These are phyloP conservation scores for Lasioglossum oenotherae DNA, from an alignment of 2,888 invertebrate species.

Conservation along the genomic window DNA sequence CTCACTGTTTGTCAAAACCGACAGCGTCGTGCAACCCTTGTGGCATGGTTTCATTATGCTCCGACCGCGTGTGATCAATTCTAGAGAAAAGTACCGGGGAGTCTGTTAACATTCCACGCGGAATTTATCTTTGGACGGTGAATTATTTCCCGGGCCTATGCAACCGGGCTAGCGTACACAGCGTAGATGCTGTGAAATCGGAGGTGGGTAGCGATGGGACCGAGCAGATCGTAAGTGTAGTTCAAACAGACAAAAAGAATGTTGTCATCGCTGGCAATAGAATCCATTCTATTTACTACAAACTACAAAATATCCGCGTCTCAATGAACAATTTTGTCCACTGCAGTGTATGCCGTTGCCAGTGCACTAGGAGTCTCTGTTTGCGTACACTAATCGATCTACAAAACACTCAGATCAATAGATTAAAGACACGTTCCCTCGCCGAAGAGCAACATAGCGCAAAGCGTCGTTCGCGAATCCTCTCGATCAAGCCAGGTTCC, in stretches of 20 bases:
- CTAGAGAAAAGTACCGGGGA: background rate
- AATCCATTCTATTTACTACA: too few relatives aligned
- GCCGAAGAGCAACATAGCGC: background rate
- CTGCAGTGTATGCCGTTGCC: too few relatives aligned
- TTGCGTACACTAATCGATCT: too few relatives aligned
- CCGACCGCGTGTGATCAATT: background rate
- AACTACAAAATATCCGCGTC: too few relatives aligned
- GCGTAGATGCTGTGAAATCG: constrained; percentile 25
- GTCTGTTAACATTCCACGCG: constrained; percentile 7
- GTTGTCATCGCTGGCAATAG: background rate
- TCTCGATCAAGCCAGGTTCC: background rate
- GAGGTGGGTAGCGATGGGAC: constrained; percentile 21
- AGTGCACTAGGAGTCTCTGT: too few relatives aligned
- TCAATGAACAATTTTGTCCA: too few relatives aligned
- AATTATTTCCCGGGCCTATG: constrained; percentile 32
- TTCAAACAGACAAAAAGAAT: background rate
- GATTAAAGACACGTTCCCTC: background rate
- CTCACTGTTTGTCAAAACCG: background rate
- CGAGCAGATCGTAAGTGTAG: background rate
- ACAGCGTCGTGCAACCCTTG: background rate
- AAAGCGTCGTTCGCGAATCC: background rate
- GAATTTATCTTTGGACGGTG: constrained; percentile 42
- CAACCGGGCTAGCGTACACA: background rate
- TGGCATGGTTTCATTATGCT: background rate
- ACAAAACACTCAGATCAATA: too few relatives aligned